Base-by-base conservation (phyloP, 2,797 vertebrate species). In the Naso thynnoides region DNA sequence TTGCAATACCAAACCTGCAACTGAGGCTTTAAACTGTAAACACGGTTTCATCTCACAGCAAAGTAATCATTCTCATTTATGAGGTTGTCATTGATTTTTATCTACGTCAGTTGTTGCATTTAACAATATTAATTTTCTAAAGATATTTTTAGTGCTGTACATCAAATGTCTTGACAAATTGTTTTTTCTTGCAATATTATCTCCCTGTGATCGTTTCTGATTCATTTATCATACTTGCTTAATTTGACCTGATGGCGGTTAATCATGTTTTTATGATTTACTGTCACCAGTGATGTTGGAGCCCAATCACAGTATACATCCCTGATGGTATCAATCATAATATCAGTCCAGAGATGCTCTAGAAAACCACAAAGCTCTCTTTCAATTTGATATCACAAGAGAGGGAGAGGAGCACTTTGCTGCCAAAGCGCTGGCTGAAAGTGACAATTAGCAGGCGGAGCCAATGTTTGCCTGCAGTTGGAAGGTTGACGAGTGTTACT, bases 381-480 rank as follows among this genome's bases (percentile, higher is more conserved):
- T 75, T 80, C 50, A 56, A 74, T 62, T 59, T 68, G 23, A 74
- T 81, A 79, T 75, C 23, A 67, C 61, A 78, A 18, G 36, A 52
- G 23, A 68, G n/a, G n/a, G 60, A 73, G 33, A 33, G 33, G 33
- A 33, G 33, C 33, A 64, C 6, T 18, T 62, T 8, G 27, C 49
- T 72, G 75, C 70, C 61, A 78, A 68, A 70, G 69, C 23, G 71
- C 61, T 13, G 26, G 23, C 70, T 73, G 69, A 81, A 77, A 61
- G 49, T 36, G 72, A 71, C 63, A 79, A 75, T 59, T 24, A 66
- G 36, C 24, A 31, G 2, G 24, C 66, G 21, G 60, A 41, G 84
- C 71, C 83, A 83, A 79, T 67, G 67, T 82, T 83, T 82, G 71
- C 36, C 55, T 56, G 41, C 67, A 63, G 59, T 86, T 88, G 81